Evolutionary conservation across 2,888 invertebrate species (phyloP).

Genomic region (Nephrotoma guestfalica): DNA sequence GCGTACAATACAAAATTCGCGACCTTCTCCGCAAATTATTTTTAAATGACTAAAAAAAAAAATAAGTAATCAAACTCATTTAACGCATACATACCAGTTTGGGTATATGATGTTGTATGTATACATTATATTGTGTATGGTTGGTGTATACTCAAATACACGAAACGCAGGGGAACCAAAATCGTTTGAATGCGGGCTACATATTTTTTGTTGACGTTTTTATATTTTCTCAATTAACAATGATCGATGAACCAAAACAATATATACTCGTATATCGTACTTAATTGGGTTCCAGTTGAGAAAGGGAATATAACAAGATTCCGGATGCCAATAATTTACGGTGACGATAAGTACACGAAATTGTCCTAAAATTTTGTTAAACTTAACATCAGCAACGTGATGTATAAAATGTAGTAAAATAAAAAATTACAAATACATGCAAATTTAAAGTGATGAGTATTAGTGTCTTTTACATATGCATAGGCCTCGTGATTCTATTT

Average conservation of each 20-base stretch:
- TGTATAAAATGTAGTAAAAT: too few species aligned
- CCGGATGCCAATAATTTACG: neutral
- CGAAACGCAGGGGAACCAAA: neutral
- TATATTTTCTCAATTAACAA: neutral
- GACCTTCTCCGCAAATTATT: constrained; percentile 5
- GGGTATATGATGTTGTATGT: neutral
- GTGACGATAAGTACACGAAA: neutral
- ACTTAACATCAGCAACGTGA: neutral
- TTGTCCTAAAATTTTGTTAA: neutral
- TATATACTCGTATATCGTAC: neutral
- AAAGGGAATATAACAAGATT: neutral
- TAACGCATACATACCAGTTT: neutral
- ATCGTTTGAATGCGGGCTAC: neutral
- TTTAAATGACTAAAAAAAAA: constrained; percentile 1
- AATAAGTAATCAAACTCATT: neutral
- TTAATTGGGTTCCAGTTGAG: neutral
- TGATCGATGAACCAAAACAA: neutral
- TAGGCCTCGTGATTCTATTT: too few species aligned
- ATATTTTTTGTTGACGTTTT: neutral
- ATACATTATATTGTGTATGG: neutral
- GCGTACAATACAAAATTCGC: constrained; percentile 1
- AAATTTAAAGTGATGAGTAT: too few species aligned
- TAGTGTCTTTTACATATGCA: too few species aligned
- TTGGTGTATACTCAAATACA: neutral
- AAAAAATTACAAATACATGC: too few species aligned